These are phyloP conservation scores for Lamproptera curius DNA, from an alignment of 2,888 invertebrate species.

Conservation along the genomic window DNA sequence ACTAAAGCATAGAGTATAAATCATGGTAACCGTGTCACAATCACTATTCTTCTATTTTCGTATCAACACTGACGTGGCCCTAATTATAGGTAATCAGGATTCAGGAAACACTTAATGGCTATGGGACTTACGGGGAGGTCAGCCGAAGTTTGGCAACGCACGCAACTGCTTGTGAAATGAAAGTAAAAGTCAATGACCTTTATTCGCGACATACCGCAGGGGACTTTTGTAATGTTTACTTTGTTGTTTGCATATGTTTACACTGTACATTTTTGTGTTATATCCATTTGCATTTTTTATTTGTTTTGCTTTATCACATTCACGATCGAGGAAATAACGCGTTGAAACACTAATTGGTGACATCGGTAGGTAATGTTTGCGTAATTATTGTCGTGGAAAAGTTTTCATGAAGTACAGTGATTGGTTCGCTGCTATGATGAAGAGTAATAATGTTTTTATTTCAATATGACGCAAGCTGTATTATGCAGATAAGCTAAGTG, in stretches of 20 bases:
- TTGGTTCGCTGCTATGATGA: too few relatives aligned
- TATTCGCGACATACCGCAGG: slow-evolving; percentile 17
- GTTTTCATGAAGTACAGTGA: too few relatives aligned
- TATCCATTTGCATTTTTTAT: background rate
- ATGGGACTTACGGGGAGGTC: slow-evolving; percentile 7
- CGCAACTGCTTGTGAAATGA: slow-evolving; percentile 27
- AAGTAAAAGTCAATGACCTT: slow-evolving; percentile 32
- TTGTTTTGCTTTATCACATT: background rate
- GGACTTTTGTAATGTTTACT: background rate
- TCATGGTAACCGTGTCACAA: too few relatives aligned
- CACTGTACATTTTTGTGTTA: background rate
- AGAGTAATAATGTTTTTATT: too few relatives aligned
- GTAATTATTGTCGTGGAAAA: background rate
- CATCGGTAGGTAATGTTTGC: background rate
- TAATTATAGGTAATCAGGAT: slow-evolving; percentile 5
- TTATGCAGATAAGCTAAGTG: too few relatives aligned
- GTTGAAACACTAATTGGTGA: background rate
- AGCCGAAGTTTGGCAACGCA: slow-evolving; percentile 20
- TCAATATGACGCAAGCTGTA: too few relatives aligned
- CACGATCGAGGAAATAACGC: background rate
- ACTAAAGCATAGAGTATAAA: too few relatives aligned
- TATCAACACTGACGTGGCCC: too few relatives aligned
- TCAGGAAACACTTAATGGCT: slow-evolving; percentile 4
- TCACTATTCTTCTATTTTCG: too few relatives aligned
- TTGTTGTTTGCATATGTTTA: slow-evolving; percentile 24